Evolutionary conservation across 2,888 invertebrate species (phyloP), one percentile per base, ranked within the genome.

Genomic region (Taphrorychus bicolor): DNA sequence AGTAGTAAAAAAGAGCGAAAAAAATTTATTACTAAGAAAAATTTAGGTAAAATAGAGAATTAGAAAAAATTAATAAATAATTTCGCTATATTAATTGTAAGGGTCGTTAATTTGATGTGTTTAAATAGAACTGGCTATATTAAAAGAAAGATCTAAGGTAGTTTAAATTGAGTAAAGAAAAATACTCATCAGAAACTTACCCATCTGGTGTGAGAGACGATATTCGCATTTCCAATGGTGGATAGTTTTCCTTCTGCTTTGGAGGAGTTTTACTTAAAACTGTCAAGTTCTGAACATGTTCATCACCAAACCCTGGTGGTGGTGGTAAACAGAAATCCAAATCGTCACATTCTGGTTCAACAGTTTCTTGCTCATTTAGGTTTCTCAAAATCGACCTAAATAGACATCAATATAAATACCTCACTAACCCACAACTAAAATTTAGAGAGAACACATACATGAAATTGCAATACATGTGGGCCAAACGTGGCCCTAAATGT

Each of bases 301-400:
- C 67, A 65, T 74, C 74, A 3, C 63, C 70, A 63, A 74, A 74
- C 9, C 71, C 74, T 9, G 74, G 73, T 1, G 71, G 71, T 9
- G 71, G 71, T 16, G 71, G 70, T 17, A 71, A 59, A 18, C 59
- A 68, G 14, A 69, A 21, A 51, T 66, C 65, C 5, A 66, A 21
- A 40, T 53, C 40, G 3, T 65, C 45, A 40, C 9, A 16, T 5
- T 4, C 17, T 9, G n/a, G 11, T 52, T n/a, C 24, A 21, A 57
- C 7, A 42, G 18, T 54, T 3, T 54, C 16, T 17, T 5, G 0
- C 5, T 57, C 53, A 0, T 53, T 52, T 5, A 57, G 42, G 22
- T 49, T 23, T 23, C 41, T 32, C 21, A 60, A 18, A 21, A 45
- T 14, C 16, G 52, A 51, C 17, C 66, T 66, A 11, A 40, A 49